Conservation (phyloP, 2,113 vertebrate species). For the Hyperoodon ampullatus region DNA sequence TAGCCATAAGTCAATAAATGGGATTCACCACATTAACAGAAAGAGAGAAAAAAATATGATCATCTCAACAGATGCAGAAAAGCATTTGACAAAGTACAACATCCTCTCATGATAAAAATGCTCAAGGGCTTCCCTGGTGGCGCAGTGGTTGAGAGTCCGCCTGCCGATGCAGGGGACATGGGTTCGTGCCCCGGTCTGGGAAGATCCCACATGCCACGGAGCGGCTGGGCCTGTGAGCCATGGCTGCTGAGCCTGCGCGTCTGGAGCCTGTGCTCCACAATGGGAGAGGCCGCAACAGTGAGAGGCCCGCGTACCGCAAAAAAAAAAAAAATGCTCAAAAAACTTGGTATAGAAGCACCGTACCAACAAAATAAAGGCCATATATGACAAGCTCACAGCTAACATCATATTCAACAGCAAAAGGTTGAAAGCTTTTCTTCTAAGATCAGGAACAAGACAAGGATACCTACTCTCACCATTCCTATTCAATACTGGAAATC, state of each 20-base stretch:
- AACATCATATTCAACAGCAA: not conserved
- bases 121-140: no score
- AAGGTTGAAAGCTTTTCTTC: not conserved
- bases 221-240: no score
- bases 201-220: no score
- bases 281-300: no score
- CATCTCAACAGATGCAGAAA: not conserved
- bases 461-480: not conserved
- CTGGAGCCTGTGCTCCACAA: no score
- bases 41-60: not conserved
- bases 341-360: not conserved
- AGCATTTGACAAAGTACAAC: not conserved
- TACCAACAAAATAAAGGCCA: not conserved
- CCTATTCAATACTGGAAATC: not conserved
- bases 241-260: no score
- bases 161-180: no score
- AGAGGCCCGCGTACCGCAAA: no score
- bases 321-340: not conserved
- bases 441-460: not conserved
- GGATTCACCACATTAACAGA: not conserved
- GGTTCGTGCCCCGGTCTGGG: no score
- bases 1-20: not conserved
- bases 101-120: not conserved
- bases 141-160: no score
- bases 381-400: not conserved